Conservation (phyloP, 2,888 invertebrate species). For the Heteromyza rotundicornis region DNA sequence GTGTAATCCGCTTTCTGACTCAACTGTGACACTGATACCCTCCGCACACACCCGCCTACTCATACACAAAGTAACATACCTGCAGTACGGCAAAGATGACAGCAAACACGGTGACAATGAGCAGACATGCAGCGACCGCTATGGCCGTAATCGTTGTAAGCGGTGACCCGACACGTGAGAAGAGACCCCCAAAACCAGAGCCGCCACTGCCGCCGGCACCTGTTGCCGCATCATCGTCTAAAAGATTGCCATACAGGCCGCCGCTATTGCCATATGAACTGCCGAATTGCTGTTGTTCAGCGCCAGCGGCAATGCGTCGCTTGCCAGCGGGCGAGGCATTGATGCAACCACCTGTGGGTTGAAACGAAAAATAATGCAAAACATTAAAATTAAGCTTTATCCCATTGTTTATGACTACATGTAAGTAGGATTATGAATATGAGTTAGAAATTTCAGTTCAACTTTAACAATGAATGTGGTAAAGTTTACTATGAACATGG, state of each 20-base stretch:
- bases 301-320: constrained; percentile 71
- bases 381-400: too few species aligned
- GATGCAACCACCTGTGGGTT: constrained; percentile 71
- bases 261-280: constrained; percentile 41
- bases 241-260: constrained; percentile 38
- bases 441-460: too few species aligned
- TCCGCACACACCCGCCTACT: not conserved
- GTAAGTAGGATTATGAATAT: constrained; percentile 3
- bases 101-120: constrained; percentile 73
- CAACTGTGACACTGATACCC: too few species aligned
- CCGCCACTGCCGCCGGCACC: constrained; percentile 28
- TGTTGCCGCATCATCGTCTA: constrained; percentile 31
- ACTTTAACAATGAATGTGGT: too few species aligned
- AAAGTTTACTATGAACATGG: too few species aligned
- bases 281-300: constrained; percentile 59
- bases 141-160: constrained; percentile 72
- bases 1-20: too few species aligned
- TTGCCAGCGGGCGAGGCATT: constrained; percentile 78
- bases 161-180: constrained; percentile 61
- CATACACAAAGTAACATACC: constrained; percentile 64
- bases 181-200: constrained; percentile 43
- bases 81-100: constrained; percentile 75
- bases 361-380: not conserved
- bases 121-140: constrained; percentile 72
- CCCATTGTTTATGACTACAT: constrained; percentile 18